Evolutionary conservation across 1,140 invertebrate genomes (phyloP).

Genomic region (Orussus abietinus): DNA sequence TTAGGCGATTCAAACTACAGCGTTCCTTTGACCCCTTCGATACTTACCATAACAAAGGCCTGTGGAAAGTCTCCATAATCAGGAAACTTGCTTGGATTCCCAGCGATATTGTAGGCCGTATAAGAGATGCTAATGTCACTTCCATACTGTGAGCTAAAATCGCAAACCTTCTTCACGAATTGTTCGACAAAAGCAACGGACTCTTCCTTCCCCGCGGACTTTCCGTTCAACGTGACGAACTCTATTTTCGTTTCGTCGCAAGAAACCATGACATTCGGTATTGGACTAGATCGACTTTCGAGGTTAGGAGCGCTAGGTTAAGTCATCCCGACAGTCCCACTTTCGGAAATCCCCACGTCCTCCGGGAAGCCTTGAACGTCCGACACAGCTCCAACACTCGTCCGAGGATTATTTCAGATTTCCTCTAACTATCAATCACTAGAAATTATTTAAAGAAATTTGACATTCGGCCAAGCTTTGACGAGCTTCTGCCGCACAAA

Average conservation of each 20-base stretch:
- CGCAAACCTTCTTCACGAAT: constrained; percentile 66
- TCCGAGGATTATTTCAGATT: no score
- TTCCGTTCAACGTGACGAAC: constrained; percentile 31
- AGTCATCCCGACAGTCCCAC: no score
- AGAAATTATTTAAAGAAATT: no score
- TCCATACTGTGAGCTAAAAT: constrained; percentile 88
- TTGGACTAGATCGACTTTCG: background rate
- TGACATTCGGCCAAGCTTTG: no score
- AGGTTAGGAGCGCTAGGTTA: background rate
- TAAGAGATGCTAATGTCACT: constrained; percentile 84
- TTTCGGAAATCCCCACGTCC: no score
- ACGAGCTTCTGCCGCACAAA: no score
- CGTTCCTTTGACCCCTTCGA: constrained; percentile 3
- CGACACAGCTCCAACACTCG: no score
- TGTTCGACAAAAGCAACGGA: constrained; percentile 57
- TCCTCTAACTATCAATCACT: no score
- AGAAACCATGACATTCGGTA: constrained; percentile 42
- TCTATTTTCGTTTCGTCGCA: constrained; percentile 33
- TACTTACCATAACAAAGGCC: constrained; percentile 81
- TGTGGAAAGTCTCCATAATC: constrained; percentile 87
- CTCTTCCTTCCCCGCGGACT: constrained; percentile 27
- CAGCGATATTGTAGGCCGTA: constrained; percentile 79
- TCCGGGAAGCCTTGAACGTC: no score
- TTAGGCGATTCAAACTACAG: no score
- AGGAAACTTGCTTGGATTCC: constrained; percentile 78